Evolutionary conservation across 2,113 vertebrate genomes (phyloP).

Genomic region (Mungos mungo): DNA sequence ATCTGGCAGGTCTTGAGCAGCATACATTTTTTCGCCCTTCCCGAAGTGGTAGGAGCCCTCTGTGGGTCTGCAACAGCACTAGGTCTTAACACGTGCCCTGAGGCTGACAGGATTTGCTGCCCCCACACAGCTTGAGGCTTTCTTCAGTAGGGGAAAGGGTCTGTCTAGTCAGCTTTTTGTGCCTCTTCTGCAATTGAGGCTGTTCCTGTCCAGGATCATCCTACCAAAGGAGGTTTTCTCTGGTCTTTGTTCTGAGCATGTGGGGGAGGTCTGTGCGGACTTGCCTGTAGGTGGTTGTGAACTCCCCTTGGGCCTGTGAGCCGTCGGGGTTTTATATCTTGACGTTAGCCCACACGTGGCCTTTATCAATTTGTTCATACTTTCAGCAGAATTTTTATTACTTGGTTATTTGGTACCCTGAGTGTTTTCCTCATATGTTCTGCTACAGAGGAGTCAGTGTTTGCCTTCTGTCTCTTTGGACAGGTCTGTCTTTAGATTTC

Average conservation of each 20-base stretch:
- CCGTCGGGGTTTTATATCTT: neutral
- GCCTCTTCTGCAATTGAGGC: neutral
- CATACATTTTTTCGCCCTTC: neutral
- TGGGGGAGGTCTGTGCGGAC: neutral
- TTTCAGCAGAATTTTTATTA: neutral
- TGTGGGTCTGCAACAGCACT: neutral
- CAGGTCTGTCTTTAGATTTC: neutral
- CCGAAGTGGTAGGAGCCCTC: neutral
- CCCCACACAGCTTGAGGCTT: neutral
- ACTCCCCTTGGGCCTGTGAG: neutral
- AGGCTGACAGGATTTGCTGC: neutral
- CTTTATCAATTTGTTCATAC: neutral
- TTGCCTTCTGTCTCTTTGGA: neutral
- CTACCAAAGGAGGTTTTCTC: neutral
- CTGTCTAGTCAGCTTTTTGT: neutral
- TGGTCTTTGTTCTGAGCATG: neutral
- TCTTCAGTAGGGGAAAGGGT: neutral
- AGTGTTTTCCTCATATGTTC: neutral
- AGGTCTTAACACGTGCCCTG: neutral
- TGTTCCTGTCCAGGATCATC: neutral
- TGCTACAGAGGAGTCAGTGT: neutral
- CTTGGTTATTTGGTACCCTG: neutral
- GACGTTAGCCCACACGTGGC: neutral
- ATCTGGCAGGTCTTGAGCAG: neutral
- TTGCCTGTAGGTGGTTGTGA: neutral